Conservation (phyloP, 2,113 vertebrate species). For the Triplophysa siluroides region DNA sequence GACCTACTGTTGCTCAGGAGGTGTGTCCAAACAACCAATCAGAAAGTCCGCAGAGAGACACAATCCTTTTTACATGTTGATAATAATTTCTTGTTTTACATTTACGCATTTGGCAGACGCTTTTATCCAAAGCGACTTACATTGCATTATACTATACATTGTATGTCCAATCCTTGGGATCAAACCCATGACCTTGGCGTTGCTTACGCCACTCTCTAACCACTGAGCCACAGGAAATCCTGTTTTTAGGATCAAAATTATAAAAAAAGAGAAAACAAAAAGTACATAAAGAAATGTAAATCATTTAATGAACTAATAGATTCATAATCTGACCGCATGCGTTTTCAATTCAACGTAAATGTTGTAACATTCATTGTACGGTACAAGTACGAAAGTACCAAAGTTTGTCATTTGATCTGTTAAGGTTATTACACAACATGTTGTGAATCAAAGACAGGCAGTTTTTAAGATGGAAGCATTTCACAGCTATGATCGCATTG, state of each 20-base stretch:
- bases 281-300: too few species aligned
- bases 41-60: neutral
- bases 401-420: neutral
- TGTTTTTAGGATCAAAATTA: neutral
- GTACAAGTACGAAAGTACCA: neutral
- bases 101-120: too few species aligned
- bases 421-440: conserved; percentile 18
- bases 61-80: neutral
- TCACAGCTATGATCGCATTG: conserved; percentile 20
- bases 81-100: neutral
- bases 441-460: neutral
- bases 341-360: neutral
- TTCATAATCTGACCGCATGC: neutral
- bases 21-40: conserved; percentile 38
- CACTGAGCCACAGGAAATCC: too few species aligned
- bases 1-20: conserved; percentile 20
- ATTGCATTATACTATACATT: too few species aligned
- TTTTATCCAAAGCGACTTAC: too few species aligned
- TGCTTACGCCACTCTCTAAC: too few species aligned
- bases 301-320: neutral
- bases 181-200: neutral
- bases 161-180: too few species aligned
- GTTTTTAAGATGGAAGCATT: conserved; percentile 44
- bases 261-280: neutral
- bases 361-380: neutral